Base-by-base conservation (phyloP, 2,888 invertebrate genomes). In the Perdita meconis region DNA sequence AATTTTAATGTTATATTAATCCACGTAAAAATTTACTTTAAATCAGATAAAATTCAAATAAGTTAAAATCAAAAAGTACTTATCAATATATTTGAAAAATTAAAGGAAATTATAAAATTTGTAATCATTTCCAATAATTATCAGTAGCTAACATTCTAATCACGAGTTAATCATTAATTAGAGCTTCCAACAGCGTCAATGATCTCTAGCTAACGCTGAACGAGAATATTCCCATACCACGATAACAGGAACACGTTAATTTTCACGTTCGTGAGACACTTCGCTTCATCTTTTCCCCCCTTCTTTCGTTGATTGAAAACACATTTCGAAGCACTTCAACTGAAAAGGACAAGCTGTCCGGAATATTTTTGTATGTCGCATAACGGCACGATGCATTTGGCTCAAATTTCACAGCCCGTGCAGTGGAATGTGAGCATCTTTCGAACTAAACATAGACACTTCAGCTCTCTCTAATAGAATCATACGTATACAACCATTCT, bases 361-460 rank as follows among this genome's bases (percentile, higher is more conserved):
- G 24, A 60, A 30, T 36, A 3, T 50, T 22, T 60, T 63, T 16
- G 47, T 42, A 53, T 30, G 6, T 59, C 60, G 67, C 61, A 71
- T 71, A 71, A 79, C 75, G 76, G 73, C 69, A 69, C 79, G 69
- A 78, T 78, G 65, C 78, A 63, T 80, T 59, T 68, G 78, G 66
- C 51, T 57, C 63, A 44, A 73, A 61, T 30, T 50, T 66, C 47
- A 6, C 30, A 30, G 30, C 6, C 6, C 6, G 30, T 30, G 30
- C 30, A 26, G 36, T 36, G 40, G n/a, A 22, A 10, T 36, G 10
- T 38, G 16, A 6, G 30, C 30, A 30, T 30, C 30, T 30, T 30
- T 30, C 30, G 30, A 30, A 4, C 6, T 30, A 30, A 30, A 30
- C 30, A 6, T 30, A 30, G 30, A 30, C 6, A 30, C 6, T 30